phyloP scores from a whole-genome alignment of 2,888 invertebrate genomes.

The Scaptomyza flava region DNA sequence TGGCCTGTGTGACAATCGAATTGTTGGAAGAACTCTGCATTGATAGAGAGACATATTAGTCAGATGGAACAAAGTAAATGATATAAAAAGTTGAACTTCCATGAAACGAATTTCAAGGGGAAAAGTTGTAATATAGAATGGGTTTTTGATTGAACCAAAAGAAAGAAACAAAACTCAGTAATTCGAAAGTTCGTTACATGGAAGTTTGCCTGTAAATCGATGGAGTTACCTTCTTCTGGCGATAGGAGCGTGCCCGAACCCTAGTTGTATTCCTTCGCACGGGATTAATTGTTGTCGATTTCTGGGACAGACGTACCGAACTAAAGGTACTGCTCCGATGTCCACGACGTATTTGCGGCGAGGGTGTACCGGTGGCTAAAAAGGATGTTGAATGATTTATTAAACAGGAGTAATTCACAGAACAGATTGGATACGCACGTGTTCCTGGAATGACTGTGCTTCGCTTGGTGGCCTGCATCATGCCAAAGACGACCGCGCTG shows the following conservation, averaged over 20 bases:
- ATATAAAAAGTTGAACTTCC: no score
- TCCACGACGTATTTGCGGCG: conserved; percentile 83
- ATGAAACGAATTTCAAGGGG: no score
- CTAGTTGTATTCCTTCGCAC: conserved; percentile 87
- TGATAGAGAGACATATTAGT: conserved; percentile 15
- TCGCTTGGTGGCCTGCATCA: conserved; percentile 90
- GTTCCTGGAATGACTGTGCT: conserved; percentile 83
- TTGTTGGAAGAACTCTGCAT: conserved; percentile 83
- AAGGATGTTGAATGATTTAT: background rate
- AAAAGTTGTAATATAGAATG: no score
- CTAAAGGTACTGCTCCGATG: conserved; percentile 85
- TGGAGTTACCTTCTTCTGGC: conserved; percentile 83
- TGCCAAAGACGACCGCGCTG: conserved; percentile 94
- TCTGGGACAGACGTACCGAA: conserved; percentile 86
- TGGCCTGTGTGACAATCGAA: conserved; percentile 82
- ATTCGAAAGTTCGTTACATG: no score
- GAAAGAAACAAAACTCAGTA: no score
- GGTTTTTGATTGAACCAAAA: no score
- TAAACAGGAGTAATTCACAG: background rate
- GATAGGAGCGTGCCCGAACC: conserved; percentile 84
- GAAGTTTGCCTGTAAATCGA: background rate
- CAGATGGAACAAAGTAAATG: background rate
- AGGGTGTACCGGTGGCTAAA: conserved; percentile 84
- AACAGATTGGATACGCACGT: conserved; percentile 72
- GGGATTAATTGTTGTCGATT: conserved; percentile 84